Conservation (phyloP, 2,888 invertebrate species). For the Melieria omissa region DNA sequence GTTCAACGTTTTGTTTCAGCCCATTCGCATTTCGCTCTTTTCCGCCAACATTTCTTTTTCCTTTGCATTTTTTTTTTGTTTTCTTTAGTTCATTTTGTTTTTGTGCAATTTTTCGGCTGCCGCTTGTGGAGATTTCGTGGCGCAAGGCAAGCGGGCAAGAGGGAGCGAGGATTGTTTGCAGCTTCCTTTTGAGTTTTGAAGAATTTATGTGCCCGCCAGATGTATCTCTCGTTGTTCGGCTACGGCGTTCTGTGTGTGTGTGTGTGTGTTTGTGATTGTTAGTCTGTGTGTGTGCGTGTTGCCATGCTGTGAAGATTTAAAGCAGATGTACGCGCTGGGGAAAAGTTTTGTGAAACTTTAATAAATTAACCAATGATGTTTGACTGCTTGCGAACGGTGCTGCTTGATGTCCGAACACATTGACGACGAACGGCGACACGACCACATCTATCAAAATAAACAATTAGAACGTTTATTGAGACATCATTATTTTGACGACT, state of each 20-base stretch:
- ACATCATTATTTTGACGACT: no score
- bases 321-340: neutral
- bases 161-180: slow-evolving; percentile 24
- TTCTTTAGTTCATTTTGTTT: slow-evolving; percentile 37
- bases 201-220: slow-evolving; percentile 60
- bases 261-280: neutral
- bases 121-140: neutral
- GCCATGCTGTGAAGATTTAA: neutral
- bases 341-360: no score
- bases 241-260: slow-evolving; percentile 16
- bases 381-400: no score
- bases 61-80: slow-evolving; percentile 37
- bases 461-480: no score
- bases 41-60: slow-evolving; percentile 30
- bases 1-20: slow-evolving; percentile 15
- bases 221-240: slow-evolving; percentile 49
- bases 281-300: neutral
- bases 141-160: slow-evolving; percentile 8
- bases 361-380: no score
- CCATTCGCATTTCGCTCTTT: slow-evolving; percentile 2
- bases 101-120: slow-evolving; percentile 38
- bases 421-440: no score
- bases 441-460: no score
- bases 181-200: slow-evolving; percentile 49
- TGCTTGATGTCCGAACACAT: no score